Percentiles rank a stretch among this genome's conserved stretches.
phyloP scores from a whole-genome alignment of 2,888 invertebrate species.

The Cryptus viduatorius region DNA sequence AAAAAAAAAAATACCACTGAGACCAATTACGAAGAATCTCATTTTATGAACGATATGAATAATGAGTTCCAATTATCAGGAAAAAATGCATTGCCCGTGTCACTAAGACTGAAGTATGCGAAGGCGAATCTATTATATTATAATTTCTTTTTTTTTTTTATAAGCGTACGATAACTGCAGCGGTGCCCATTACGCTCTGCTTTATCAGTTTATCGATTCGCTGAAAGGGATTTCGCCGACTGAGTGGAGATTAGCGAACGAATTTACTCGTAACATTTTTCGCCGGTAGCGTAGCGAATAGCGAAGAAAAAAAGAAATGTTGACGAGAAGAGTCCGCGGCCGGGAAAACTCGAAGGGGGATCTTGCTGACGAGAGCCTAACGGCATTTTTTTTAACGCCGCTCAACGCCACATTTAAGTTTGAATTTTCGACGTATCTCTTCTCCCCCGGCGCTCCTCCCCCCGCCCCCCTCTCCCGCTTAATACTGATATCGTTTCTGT shows the following conservation, averaged over 20 bases:
- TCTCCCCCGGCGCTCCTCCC: background rate
- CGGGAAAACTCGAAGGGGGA: background rate
- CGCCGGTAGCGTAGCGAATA: constrained; percentile 9
- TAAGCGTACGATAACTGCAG: background rate
- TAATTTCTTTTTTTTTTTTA: background rate
- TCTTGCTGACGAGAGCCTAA: constrained; percentile 41
- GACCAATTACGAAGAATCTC: background rate
- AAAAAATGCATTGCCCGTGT: background rate
- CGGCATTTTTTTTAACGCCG: constrained; percentile 35
- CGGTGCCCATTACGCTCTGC: background rate
- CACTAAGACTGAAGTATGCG: background rate
- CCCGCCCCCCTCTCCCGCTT: background rate
- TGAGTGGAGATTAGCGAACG: constrained; percentile 47
- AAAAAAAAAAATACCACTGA: constrained; percentile 6
- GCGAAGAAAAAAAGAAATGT: background rate
- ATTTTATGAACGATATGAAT: background rate
- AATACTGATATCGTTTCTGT: constrained; percentile 14
- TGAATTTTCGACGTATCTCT: constrained; percentile 53
- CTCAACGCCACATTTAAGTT: constrained; percentile 55
- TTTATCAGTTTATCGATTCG: constrained; percentile 26
- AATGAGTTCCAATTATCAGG: constrained; percentile 4
- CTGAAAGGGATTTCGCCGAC: constrained; percentile 17
- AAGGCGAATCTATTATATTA: background rate
- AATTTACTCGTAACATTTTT: constrained; percentile 50
- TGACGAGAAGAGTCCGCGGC: constrained; percentile 38